Base-by-base conservation (phyloP, 2,888 invertebrate species). In the Cordylochernes scorpioides region DNA sequence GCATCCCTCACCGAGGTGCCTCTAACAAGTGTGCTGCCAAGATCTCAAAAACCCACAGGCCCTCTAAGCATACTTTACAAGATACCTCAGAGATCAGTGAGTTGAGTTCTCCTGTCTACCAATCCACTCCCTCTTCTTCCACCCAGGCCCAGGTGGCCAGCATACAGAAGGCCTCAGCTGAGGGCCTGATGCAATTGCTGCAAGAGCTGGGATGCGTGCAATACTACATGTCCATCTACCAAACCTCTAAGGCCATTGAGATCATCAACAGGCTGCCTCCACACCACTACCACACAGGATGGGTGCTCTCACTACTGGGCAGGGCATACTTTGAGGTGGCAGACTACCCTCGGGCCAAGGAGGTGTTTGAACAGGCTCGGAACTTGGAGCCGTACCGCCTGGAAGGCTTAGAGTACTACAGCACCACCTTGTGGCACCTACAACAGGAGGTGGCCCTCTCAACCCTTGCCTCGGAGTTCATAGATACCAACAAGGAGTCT, bases 401-500 rank as follows among this genome's bases (percentile, higher is more conserved):
- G 30, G 71, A 80, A 39, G 71, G 73, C 30, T 75, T 91, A 73
- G 94, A 97, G 51, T 69, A 78, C 41, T 86, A 86, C 51, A 86
- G 86, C 45, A 86, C 91, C 5, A 77, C 84, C 24, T 59, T 97
- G 44, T 97, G 97, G 97, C 91, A 97, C 54, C 60, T 91, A 41
- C 88, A 91, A 49, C 49, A 52, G 36, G 86, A 88, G 53, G 77
- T 82, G 2, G 68, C 73, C 43, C 43, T 59, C 25, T 57, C 57
- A 19, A 42, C 51, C 16, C 47, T 59, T 22, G 54, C 57, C 12
- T 54, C 55, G 36, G 52, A 57, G 30, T 43, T 58, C 10, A 47
- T 48, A 4, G 51, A 54, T 15, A 45, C 50, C 33, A 52, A 57
- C 42, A 51, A 49, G 34, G 41, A 46, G n/a, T 40, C 15, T 19